Evolutionary conservation across 1,140 invertebrate genomes (phyloP).

Genomic region (Aphelenchoides avenae): DNA sequence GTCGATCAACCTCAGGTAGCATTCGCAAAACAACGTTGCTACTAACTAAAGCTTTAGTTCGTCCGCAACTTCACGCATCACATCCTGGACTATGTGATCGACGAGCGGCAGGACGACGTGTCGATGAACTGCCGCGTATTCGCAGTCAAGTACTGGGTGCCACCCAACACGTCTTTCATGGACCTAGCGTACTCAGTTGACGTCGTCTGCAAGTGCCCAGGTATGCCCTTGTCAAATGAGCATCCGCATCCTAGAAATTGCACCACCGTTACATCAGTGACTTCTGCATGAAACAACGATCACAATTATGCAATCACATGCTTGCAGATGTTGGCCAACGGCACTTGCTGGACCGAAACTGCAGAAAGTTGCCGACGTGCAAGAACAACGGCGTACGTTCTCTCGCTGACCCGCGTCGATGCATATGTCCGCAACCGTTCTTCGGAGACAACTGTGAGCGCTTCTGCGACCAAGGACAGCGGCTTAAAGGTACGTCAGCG

Average conservation of each 20-base stretch:
- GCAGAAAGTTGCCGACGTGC: constrained; percentile 49
- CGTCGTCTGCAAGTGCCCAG: constrained; percentile 46
- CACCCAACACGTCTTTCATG: constrained; percentile 11
- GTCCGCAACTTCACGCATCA: constrained; percentile 37
- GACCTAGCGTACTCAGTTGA: constrained; percentile 14
- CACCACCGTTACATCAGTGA: constrained; percentile 26
- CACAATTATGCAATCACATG: background rate
- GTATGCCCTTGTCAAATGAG: constrained; percentile 20
- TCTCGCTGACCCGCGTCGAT: constrained; percentile 28
- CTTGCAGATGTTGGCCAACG: constrained; percentile 23
- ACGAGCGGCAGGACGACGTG: constrained; percentile 21
- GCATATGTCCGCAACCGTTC: constrained; percentile 52
- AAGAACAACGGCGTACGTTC: constrained; percentile 50
- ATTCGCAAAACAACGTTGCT: too few relatives aligned
- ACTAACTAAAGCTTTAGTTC: constrained; percentile 16
- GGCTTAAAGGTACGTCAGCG: constrained; percentile 23
- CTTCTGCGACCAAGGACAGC: constrained; percentile 54
- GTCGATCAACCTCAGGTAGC: too few relatives aligned
- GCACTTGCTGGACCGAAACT: constrained; percentile 45
- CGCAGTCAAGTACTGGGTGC: background rate
- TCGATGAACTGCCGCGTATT: constrained; percentile 32
- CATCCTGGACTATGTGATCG: constrained; percentile 38
- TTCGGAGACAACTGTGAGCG: constrained; percentile 58
- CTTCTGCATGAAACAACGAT: constrained; percentile 4
- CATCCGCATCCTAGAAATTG: constrained; percentile 20